Evolutionary conservation across 1,140 invertebrate species (phyloP).

Genomic region (Paramacrobiotus metropolitanus): DNA sequence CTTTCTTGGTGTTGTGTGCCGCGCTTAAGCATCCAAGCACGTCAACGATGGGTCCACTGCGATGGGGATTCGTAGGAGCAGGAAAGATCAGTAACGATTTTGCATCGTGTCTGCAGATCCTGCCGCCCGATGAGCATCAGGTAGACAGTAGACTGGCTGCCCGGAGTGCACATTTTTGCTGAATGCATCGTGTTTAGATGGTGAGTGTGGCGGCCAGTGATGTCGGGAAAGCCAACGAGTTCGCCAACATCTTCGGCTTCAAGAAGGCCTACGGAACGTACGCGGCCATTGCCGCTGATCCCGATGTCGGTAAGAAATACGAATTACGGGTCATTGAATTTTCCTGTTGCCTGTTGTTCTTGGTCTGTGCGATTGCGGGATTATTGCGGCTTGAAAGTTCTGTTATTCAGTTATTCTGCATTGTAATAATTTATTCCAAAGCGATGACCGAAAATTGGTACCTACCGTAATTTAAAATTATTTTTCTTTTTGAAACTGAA

Average conservation of each 20-base stretch:
- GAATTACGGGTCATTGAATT: neutral
- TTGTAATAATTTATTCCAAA: no score
- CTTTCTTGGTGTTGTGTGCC: no score
- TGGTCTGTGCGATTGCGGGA: no score
- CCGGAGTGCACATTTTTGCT: no score
- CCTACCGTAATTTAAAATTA: no score
- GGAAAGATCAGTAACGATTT: constrained; percentile 58
- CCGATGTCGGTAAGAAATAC: constrained; percentile 38
- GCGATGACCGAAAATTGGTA: no score
- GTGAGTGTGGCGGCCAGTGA: constrained; percentile 45
- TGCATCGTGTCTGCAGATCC: constrained; percentile 34
- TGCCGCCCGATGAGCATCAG: constrained; percentile 37
- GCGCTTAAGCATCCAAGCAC: no score
- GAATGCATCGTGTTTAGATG: constrained; percentile 23
- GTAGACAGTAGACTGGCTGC: no score
- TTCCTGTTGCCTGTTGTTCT: no score
- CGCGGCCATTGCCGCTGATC: constrained; percentile 41
- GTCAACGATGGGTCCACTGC: constrained; percentile 10
- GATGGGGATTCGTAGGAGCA: constrained; percentile 44
- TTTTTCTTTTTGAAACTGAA: no score
- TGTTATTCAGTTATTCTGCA: no score
- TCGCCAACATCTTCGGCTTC: constrained; percentile 44
- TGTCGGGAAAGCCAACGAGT: constrained; percentile 39
- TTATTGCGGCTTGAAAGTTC: no score
- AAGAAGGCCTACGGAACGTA: constrained; percentile 45